A percentile compares a stretch with the other conserved stretches of the same genome.
Conservation (phyloP, 2,888 invertebrate genomes). For the Tenodera sinensis region DNA sequence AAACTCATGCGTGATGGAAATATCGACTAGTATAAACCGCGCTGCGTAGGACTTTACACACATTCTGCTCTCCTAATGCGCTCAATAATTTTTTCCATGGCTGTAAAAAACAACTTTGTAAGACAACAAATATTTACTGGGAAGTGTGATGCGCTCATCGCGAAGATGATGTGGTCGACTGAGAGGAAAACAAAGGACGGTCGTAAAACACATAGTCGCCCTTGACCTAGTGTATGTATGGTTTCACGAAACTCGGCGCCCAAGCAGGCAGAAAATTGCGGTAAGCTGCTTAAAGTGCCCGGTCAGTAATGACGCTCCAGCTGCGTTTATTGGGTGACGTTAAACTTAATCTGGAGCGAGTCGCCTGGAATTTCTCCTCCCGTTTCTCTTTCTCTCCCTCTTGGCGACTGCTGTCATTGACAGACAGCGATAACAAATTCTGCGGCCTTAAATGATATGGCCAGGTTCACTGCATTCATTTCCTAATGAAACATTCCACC, state of each 20-base stretch:
- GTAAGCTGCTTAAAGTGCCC: not conserved
- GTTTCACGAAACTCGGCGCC: not conserved
- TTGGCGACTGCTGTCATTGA: not conserved
- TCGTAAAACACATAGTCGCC: not conserved
- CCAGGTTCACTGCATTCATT: not conserved
- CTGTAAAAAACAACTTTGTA: too few species aligned
- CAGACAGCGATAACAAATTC: not conserved
- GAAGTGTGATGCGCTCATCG: too few species aligned
- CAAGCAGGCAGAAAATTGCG: not conserved
- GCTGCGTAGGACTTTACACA: too few species aligned
- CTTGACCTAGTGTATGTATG: not conserved
- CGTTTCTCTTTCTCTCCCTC: not conserved
- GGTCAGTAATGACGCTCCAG: not conserved
- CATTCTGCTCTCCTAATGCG: too few species aligned
- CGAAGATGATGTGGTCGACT: not conserved
- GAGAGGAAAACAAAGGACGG: not conserved
- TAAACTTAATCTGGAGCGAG: not conserved
- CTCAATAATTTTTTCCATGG: too few species aligned
- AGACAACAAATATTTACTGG: too few species aligned
- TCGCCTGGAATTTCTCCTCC: not conserved
- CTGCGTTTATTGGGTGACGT: not conserved
- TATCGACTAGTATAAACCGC: too few species aligned
- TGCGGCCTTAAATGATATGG: not conserved
- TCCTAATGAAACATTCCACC: not conserved
- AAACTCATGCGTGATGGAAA: too few species aligned